Percentiles rank a stretch among this genome's conserved stretches.
Evolutionary conservation across 2,113 vertebrate genomes (phyloP).

Genomic region (Psittacula cyanocephala): DNA sequence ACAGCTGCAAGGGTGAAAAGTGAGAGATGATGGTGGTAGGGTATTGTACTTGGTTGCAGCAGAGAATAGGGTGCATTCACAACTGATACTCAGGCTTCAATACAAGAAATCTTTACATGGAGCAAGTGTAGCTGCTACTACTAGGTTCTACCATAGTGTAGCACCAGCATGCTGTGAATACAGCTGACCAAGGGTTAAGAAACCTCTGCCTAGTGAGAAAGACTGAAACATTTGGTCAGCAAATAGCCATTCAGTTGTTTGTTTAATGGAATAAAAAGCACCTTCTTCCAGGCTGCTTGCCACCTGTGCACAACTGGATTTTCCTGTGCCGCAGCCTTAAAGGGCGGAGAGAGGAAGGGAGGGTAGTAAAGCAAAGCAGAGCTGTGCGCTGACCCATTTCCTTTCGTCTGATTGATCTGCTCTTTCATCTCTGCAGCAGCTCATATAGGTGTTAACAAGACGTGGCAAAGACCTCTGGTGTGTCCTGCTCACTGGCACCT

Average conservation of each 20-base stretch:
- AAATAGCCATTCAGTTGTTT: background rate
- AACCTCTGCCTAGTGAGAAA: background rate
- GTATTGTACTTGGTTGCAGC: background rate
- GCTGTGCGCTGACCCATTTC: background rate
- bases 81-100: background rate
- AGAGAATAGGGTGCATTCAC: background rate
- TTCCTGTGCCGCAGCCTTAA: background rate
- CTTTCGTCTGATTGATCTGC: background rate
- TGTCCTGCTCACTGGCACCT: background rate
- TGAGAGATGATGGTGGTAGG: too few relatives aligned
- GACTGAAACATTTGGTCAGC: background rate
- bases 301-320: background rate
- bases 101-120: background rate
- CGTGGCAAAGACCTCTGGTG: background rate
- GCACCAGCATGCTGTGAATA: background rate
- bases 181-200: background rate
- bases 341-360: background rate
- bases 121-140: background rate
- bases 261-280: background rate
- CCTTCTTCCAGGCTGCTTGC: background rate
- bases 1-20: background rate
- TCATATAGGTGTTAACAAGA: background rate
- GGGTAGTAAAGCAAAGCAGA: background rate
- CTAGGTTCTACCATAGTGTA: background rate
- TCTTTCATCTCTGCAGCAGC: background rate